phyloP scores from a whole-genome alignment of 2,797 vertebrate genomes.

The Ctenochaetus hawaiiensis region DNA sequence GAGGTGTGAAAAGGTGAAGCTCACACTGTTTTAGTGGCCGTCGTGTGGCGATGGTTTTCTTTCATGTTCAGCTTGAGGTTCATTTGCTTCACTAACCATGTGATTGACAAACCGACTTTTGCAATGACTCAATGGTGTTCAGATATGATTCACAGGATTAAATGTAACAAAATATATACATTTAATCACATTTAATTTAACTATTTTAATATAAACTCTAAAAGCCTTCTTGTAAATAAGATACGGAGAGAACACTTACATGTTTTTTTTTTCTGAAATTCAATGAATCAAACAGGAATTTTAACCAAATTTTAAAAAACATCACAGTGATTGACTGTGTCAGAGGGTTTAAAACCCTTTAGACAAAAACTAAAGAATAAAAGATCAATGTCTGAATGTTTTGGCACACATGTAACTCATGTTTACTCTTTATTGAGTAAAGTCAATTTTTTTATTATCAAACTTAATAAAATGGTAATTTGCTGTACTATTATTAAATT shows the following conservation, averaged over 20 bases:
- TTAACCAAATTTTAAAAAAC: conserved; percentile 21
- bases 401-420: conserved; percentile 22
- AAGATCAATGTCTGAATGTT: conserved; percentile 12
- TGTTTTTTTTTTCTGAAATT: background rate
- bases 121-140: background rate
- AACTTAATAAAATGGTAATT: conserved; percentile 19
- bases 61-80: conserved; percentile 62
- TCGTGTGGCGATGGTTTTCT: conserved; percentile 53
- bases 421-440: no score
- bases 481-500: conserved; percentile 8
- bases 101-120: conserved; percentile 43
- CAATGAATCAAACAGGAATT: background rate
- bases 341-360: conserved; percentile 25
- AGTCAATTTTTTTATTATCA: conserved; percentile 10
- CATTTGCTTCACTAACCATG: conserved; percentile 43
- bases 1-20: conserved; percentile 69
- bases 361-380: conserved; percentile 25
- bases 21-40: conserved; percentile 78
- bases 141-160: no score
- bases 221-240: background rate
- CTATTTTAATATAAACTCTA: background rate
- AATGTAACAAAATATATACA: no score
- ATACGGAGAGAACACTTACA: background rate
- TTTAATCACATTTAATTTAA: background rate
- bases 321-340: conserved; percentile 8